Percentiles rank a stretch among this genome's conserved stretches.
Evolutionary conservation across 1,140 invertebrate genomes (phyloP).

Genomic region (Drosophila eugracilis): DNA sequence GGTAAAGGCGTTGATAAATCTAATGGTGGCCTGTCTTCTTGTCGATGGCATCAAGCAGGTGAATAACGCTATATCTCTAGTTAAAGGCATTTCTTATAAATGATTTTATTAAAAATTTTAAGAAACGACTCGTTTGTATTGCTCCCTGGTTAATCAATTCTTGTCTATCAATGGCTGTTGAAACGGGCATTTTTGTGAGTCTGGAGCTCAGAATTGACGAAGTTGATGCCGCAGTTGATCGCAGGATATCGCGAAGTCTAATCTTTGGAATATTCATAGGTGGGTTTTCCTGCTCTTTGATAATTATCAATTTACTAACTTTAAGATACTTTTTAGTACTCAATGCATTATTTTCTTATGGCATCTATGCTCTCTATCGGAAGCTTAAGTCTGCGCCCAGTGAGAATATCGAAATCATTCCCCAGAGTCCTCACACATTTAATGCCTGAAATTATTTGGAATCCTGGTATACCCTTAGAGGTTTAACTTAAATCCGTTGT

Average conservation of each 20-base stretch:
- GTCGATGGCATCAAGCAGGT: conserved; percentile 83
- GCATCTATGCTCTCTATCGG: conserved; percentile 73
- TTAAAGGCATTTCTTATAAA: neutral
- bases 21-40: conserved; percentile 73
- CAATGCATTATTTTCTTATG: conserved; percentile 71
- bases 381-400: conserved; percentile 63
- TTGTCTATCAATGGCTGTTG: conserved; percentile 65
- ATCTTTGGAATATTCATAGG: conserved; percentile 78
- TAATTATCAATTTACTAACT: too few species aligned
- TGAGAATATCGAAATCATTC: conserved; percentile 60
- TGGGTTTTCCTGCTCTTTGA: conserved; percentile 2
- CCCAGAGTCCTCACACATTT: conserved; percentile 33
- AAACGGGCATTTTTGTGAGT: conserved; percentile 71
- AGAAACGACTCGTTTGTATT: conserved; percentile 82
- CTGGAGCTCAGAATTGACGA: conserved; percentile 80
- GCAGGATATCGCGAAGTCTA: conserved; percentile 72
- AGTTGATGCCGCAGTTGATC: conserved; percentile 75
- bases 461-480: neutral
- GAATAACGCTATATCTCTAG: neutral
- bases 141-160: conserved; percentile 80
- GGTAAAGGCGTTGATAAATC: conserved; percentile 79
- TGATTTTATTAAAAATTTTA: neutral
- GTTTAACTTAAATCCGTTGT: conserved; percentile 2
- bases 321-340: conserved; percentile 43
- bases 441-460: conserved; percentile 13